These are phyloP conservation scores for Drosophila athabasca DNA, from an alignment of 1,140 invertebrate genomes.

Conservation along the genomic window DNA sequence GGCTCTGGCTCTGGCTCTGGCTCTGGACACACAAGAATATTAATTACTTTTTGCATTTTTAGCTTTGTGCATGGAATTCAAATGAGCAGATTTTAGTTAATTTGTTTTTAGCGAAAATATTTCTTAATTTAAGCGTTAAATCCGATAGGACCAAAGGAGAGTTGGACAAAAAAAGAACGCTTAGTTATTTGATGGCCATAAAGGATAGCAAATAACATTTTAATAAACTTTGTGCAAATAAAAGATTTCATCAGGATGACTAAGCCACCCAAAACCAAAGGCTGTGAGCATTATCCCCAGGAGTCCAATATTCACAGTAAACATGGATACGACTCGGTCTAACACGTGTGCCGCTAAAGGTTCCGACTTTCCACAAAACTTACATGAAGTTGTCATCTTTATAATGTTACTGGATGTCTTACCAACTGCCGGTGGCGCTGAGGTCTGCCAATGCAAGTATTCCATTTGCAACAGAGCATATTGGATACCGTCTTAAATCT, in stretches of 20 bases:
- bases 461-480: conserved; percentile 20
- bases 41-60: conserved; percentile 73
- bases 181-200: not conserved
- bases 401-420: conserved; percentile 24
- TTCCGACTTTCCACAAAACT: conserved; percentile 31
- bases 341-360: not conserved
- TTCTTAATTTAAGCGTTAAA: conserved; percentile 42
- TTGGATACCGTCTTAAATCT: conserved; percentile 15
- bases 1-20: conserved; percentile 5
- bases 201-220: not conserved
- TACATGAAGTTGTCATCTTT: conserved; percentile 48
- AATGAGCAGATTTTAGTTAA: conserved; percentile 73
- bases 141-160: conserved; percentile 6
- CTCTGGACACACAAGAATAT: conserved; percentile 49
- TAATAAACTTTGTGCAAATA: not conserved
- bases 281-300: too few species aligned
- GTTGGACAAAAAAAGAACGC: conserved; percentile 19
- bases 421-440: not conserved
- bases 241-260: too few species aligned
- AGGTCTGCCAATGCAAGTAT: conserved; percentile 28
- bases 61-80: conserved; percentile 51
- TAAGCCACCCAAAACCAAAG: too few species aligned
- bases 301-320: too few species aligned
- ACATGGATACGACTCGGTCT: too few species aligned
- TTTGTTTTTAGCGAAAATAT: conserved; percentile 54